Conservation (phyloP, 2,113 vertebrate species). For the Bubo scandiacus region DNA sequence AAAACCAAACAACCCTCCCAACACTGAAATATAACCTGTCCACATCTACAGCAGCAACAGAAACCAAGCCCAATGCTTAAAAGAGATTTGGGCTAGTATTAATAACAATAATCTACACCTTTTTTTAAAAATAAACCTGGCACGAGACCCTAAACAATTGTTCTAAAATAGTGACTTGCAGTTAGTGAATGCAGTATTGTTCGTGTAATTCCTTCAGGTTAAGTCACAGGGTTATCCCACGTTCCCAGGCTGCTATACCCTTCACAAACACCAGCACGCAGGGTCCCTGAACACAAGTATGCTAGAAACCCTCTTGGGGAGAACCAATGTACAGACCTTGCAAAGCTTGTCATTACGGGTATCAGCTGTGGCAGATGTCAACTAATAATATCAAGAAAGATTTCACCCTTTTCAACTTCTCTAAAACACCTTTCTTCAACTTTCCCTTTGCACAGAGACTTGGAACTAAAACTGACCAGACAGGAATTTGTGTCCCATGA, state of each 20-base stretch:
- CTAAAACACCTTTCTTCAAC: background rate
- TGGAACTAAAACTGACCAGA: slow-evolving; percentile 51
- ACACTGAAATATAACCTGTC: background rate
- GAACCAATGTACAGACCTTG: accelerated
- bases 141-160: background rate
- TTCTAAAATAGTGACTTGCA: background rate
- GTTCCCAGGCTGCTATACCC: background rate
- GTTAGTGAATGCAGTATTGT: background rate
- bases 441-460: background rate
- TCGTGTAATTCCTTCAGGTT: background rate
- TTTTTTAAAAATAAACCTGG: background rate
- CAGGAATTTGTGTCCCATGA: slow-evolving; percentile 32
- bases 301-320: background rate
- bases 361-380: background rate
- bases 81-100: background rate
- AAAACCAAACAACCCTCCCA: background rate
- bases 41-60: accelerated
- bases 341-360: background rate
- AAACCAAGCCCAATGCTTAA: background rate
- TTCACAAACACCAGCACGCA: background rate
- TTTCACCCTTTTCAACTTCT: background rate
- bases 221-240: background rate
- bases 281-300: background rate
- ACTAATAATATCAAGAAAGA: background rate
- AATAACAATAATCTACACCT: background rate